Evolutionary conservation across 2,888 invertebrate species (phyloP), one percentile per base, ranked within the genome.

Genomic region (Drosophila mulleri): DNA sequence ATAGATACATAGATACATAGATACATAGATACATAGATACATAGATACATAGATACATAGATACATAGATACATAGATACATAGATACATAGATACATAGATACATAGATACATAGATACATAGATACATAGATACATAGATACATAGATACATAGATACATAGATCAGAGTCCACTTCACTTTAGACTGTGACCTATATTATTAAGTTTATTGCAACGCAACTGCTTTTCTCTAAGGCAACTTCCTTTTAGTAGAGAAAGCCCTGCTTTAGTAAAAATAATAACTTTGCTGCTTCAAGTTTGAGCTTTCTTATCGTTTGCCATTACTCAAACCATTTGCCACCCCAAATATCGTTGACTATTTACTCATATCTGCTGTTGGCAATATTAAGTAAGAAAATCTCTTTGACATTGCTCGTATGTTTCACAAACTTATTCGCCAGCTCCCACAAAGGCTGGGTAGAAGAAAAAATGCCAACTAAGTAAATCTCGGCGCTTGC

Each of bases 401-500:
- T 81, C 81, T 77, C 72, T 71, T 63, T 81, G 76, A 77, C 76
- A 77, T 78, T 78, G 61, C 78, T 81, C 78, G 78, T 81, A 78
- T 78, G 78, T 64, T 81, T 67, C 41, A 37, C 61, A 56, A 73
- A 81, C 78, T 81, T 81, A 57, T 67, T 56, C 62, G 18, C 37
- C 58, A 45, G 50, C 76, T 23, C 26, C 41, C 41, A 39, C 66
- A 56, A 18, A 39, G 32, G 11, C 11, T 9, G 18, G 52, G 35
- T 44, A 9, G 41, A 44, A 29, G 68, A 88, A 75, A 89, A 77
- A 85, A 62, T 54, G 88, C 80, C 82, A 74, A 82, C 89, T 83
- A 87, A 82, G 90, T 86, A 89, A 90, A 84, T 84, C 84, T 88
- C 58, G 58, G 50, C 84, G 88, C 71, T 86, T 86, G 90, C 84